Conservation (phyloP, 2,797 vertebrate genomes). For the Psittacula echo region DNA sequence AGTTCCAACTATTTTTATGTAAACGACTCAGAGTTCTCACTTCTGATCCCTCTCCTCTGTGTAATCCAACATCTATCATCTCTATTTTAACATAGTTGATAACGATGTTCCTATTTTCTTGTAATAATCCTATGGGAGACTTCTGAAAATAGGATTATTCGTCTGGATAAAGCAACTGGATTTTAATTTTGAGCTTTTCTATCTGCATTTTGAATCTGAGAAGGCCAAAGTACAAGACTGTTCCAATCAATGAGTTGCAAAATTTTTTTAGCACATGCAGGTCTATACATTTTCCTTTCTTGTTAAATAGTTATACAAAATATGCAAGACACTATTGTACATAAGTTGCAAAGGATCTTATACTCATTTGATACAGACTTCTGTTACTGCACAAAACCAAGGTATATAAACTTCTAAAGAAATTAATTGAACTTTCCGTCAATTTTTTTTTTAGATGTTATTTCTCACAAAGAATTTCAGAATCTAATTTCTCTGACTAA, state of each 20-base stretch:
- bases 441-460: neutral
- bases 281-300: neutral
- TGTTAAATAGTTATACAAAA: neutral
- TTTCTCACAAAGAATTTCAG: neutral
- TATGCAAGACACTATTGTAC: neutral
- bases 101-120: conserved; percentile 10
- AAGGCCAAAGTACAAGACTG: neutral
- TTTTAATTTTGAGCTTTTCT: neutral
- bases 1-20: neutral
- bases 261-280: neutral
- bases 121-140: neutral
- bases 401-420: neutral
- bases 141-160: neutral
- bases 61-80: neutral
- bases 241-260: neutral
- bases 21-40: neutral
- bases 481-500: neutral
- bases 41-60: neutral
- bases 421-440: neutral
- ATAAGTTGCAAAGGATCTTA: neutral
- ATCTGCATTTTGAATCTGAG: neutral
- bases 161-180: neutral
- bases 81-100: neutral
- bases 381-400: neutral
- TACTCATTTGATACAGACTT: neutral